phyloP scores from a whole-genome alignment of 2,888 invertebrate species.

The Lithophane ornitopus region DNA sequence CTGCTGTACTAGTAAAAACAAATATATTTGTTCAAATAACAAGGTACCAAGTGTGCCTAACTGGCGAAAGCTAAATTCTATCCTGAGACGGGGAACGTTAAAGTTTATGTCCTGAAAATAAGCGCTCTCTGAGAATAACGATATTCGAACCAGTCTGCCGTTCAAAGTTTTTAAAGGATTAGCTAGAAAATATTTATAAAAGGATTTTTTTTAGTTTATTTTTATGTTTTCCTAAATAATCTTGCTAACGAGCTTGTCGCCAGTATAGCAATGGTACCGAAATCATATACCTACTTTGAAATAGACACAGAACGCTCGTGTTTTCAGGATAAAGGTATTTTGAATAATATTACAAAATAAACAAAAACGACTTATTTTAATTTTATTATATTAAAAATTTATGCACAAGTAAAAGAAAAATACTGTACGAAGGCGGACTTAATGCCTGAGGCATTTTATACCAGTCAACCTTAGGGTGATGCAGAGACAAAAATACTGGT shows the following conservation, averaged over 20 bases:
- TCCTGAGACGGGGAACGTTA: conserved; percentile 27
- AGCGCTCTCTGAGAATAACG: conserved; percentile 55
- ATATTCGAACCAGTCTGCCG: conserved; percentile 36
- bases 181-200: conserved; percentile 16
- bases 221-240: background rate
- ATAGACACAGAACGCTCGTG: background rate
- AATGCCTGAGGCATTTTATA: too few relatives aligned
- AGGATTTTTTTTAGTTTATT: background rate
- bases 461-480: too few relatives aligned
- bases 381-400: too few relatives aligned
- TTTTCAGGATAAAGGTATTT: background rate
- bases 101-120: conserved; percentile 60
- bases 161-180: conserved; percentile 33
- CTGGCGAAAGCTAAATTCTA: conserved; percentile 45
- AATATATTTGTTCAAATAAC: conserved; percentile 34
- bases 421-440: too few relatives aligned
- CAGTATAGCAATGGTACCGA: background rate
- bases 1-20: background rate
- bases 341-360: background rate
- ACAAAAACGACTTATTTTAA: conserved; percentile 1
- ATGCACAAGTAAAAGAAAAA: too few relatives aligned
- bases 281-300: background rate
- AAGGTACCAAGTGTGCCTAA: conserved; percentile 42
- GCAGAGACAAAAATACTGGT: too few relatives aligned
- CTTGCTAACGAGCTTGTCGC: background rate